phyloP scores from a whole-genome alignment of 2,888 invertebrate species.

The Ophonus ardosiacus region DNA sequence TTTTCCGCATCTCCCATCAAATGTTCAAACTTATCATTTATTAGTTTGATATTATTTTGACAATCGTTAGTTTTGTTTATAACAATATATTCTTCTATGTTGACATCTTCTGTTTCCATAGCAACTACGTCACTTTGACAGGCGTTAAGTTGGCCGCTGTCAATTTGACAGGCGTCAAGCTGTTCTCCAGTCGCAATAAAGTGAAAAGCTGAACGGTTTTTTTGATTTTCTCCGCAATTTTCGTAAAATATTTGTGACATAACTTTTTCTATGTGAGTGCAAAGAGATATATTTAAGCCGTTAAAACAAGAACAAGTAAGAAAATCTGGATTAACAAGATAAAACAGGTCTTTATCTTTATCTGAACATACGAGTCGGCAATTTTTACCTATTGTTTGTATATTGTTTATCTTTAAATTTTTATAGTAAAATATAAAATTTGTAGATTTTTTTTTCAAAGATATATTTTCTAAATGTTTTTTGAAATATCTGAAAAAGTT shows the following conservation, averaged over 20 bases:
- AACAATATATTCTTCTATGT: background rate
- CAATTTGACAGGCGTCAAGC: background rate
- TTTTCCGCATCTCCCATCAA: background rate
- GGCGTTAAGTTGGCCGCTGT: background rate
- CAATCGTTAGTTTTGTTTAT: background rate
- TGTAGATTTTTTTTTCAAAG: background rate
- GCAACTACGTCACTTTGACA: background rate
- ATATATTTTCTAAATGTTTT: background rate
- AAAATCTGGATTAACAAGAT: conserved; percentile 10
- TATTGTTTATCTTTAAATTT: background rate
- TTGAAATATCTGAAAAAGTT: conserved; percentile 16
- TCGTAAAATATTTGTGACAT: background rate
- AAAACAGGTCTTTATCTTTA: conserved; percentile 2
- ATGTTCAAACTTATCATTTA: background rate
- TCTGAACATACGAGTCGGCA: background rate
- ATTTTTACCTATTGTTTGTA: background rate
- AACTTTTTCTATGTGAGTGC: background rate
- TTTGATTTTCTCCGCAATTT: background rate
- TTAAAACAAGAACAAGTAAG: conserved; percentile 36
- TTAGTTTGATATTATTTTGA: background rate
- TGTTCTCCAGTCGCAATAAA: conserved; percentile 1
- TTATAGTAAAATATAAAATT: conserved; percentile 11
- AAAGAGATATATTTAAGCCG: background rate
- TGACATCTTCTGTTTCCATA: background rate
- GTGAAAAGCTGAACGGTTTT: background rate